A percentile compares a stretch with the other conserved stretches of the same genome.
phyloP scores from a whole-genome alignment of 1,140 invertebrate genomes.

The Lamellibrachia luymesi region DNA sequence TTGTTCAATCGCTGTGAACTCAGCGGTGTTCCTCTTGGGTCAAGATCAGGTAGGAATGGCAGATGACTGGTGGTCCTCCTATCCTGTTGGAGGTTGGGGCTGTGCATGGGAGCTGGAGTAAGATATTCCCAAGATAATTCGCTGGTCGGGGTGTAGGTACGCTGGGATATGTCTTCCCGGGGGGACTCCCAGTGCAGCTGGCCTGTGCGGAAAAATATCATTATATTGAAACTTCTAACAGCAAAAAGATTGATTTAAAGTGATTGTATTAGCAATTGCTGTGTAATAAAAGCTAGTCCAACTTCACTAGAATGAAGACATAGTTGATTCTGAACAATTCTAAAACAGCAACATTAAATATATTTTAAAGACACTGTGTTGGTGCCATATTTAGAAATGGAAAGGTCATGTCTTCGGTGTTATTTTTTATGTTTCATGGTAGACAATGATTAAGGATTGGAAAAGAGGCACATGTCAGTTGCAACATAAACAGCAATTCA shows the following conservation, averaged over 20 bases:
- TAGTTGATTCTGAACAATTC: neutral
- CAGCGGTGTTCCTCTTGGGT: conserved; percentile 9
- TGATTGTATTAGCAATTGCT: neutral
- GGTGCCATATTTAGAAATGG: too few species aligned
- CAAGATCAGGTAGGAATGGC: conserved; percentile 16
- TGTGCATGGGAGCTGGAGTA: neutral
- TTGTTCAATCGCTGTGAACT: conserved; percentile 13
- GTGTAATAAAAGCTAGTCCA: neutral
- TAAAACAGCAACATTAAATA: neutral
- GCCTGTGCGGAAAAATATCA: neutral
- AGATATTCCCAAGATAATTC: neutral
- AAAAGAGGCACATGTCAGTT: too few species aligned
- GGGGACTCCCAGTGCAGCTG: neutral
- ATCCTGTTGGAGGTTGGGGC: neutral
- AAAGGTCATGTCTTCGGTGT: too few species aligned
- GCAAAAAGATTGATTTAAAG: neutral
- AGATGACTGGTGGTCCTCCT: neutral
- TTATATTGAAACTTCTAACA: neutral
- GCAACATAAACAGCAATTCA: too few species aligned
- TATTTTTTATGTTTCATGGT: too few species aligned
- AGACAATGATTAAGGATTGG: too few species aligned
- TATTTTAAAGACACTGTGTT: neutral
- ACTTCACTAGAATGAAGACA: neutral
- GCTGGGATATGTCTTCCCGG: neutral
- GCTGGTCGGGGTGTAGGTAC: neutral